Evolutionary conservation across 53 echinoderm and acorn worm species (phyloP).

Genomic region (Hippasteria phrygiana): DNA sequence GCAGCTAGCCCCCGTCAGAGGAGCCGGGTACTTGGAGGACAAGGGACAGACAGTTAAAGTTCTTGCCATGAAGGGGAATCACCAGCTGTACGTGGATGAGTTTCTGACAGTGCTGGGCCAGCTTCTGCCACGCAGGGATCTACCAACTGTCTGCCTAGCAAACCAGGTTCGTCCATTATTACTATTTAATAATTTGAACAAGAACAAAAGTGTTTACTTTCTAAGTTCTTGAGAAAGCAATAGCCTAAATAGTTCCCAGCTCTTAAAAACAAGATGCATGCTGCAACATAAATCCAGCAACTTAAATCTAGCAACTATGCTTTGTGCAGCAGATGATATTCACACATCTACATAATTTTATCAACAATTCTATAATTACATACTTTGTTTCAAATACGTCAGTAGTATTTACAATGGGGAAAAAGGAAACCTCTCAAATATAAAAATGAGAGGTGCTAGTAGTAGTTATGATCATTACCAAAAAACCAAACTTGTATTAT

Average conservation of each 20-base stretch:
- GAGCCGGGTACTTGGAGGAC: conserved; percentile 51
- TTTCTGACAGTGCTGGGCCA: conserved; percentile 77
- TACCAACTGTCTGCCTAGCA: conserved; percentile 85
- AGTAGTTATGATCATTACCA: neutral
- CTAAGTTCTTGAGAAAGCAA: neutral
- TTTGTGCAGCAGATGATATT: no score
- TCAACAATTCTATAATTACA: no score
- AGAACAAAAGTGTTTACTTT: neutral
- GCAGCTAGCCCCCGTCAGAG: conserved; percentile 78
- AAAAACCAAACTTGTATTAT: neutral
- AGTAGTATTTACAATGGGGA: no score
- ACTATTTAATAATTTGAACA: neutral
- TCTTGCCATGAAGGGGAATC: conserved; percentile 42
- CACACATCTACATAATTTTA: no score
- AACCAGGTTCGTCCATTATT: conserved; percentile 79
- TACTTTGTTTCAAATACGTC: no score
- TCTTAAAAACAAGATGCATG: no score
- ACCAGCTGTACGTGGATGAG: conserved; percentile 84
- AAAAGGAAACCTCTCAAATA: no score
- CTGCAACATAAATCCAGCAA: no score
- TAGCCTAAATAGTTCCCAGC: no score
- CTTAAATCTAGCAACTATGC: no score
- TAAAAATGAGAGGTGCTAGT: neutral
- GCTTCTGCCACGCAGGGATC: conserved; percentile 67
- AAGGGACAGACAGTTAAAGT: neutral